Evolutionary conservation across 2,797 vertebrate genomes (phyloP).

Genomic region (Channa striata): DNA sequence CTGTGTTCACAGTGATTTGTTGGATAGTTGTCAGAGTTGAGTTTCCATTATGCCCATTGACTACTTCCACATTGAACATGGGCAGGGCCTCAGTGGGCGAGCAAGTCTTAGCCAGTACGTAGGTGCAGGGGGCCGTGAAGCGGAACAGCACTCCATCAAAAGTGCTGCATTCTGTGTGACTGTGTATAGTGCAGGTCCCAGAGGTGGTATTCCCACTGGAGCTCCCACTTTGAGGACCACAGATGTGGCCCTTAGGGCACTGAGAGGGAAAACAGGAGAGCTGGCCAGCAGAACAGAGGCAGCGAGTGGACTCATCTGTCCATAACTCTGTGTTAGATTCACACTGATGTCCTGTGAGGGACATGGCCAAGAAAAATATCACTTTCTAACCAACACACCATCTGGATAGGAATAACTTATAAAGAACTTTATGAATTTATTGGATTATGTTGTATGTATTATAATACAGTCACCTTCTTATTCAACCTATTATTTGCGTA

Average conservation of each 20-base stretch:
- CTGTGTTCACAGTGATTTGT: slow-evolving; percentile 76
- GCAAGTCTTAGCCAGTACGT: slow-evolving; percentile 85
- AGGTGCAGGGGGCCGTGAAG: slow-evolving; percentile 86
- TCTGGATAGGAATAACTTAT: slow-evolving; percentile 5
- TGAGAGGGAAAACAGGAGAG: slow-evolving; percentile 74
- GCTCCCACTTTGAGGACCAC: slow-evolving; percentile 62
- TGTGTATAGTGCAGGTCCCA: slow-evolving; percentile 83
- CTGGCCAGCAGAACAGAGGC: slow-evolving; percentile 74
- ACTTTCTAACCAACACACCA: slow-evolving; percentile 17
- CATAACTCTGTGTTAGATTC: slow-evolving; percentile 79
- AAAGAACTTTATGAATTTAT: neutral
- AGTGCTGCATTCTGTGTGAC: slow-evolving; percentile 84
- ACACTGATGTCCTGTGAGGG: slow-evolving; percentile 81
- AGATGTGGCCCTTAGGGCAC: slow-evolving; percentile 77
- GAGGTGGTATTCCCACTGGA: slow-evolving; percentile 51
- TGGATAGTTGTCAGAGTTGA: slow-evolving; percentile 74
- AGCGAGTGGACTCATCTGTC: slow-evolving; percentile 84
- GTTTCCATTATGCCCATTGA: slow-evolving; percentile 77
- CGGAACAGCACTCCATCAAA: slow-evolving; percentile 85
- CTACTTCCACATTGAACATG: slow-evolving; percentile 84
- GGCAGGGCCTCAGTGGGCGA: slow-evolving; percentile 67
- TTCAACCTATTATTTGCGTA: neutral
- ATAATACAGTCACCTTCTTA: neutral
- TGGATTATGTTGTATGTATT: neutral
- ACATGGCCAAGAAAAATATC: slow-evolving; percentile 15